Percentiles rank a stretch among this genome's conserved stretches.
Evolutionary conservation across 1,140 invertebrate species (phyloP).

Genomic region (Battus philenor): DNA sequence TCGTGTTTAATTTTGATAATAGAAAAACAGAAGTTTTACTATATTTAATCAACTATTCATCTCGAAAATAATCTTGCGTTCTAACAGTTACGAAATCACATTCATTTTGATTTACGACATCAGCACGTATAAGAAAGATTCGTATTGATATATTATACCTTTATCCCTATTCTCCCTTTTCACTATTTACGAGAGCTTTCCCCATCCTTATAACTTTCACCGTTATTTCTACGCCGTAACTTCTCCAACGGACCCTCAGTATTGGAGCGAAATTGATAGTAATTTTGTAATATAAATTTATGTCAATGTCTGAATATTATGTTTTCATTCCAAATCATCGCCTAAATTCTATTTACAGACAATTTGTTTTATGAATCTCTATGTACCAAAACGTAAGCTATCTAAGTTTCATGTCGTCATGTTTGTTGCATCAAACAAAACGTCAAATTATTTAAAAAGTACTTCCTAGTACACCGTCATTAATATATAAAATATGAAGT

Average conservation of each 20-base stretch:
- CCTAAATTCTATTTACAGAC: too few species aligned
- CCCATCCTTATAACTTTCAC: constrained; percentile 69
- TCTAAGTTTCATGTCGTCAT: too few species aligned
- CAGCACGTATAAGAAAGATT: constrained; percentile 72
- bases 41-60: too few species aligned
- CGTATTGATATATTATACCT: constrained; percentile 75
- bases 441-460: too few species aligned
- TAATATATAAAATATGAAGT: too few species aligned
- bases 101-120: constrained; percentile 70
- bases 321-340: constrained; percentile 8
- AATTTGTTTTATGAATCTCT: too few species aligned
- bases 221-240: constrained; percentile 60
- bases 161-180: constrained; percentile 69
- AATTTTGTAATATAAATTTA: constrained; percentile 15
- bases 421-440: too few species aligned
- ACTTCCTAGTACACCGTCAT: too few species aligned
- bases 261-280: constrained; percentile 16
- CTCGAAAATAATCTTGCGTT: too few species aligned
- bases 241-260: constrained; percentile 40
- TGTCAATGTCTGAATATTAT: constrained; percentile 8
- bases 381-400: too few species aligned
- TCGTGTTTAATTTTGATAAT: too few species aligned
- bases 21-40: too few species aligned
- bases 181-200: constrained; percentile 68
- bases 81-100: constrained; percentile 44